Conservation (phyloP, 2,888 invertebrate species). For the Nymphalis polychloros region DNA sequence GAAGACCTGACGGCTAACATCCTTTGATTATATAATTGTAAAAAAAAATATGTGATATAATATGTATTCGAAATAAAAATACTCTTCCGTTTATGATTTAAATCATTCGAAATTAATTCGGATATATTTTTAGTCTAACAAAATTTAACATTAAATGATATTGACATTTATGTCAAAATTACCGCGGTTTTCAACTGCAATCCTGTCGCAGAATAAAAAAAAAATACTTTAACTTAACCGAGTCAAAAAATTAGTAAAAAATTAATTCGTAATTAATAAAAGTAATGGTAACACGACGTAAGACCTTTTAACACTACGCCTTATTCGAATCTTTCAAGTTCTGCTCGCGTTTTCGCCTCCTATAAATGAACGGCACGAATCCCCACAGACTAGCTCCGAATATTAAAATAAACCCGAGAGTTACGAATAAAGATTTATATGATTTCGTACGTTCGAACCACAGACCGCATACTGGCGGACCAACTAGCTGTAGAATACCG, state of each 20-base stretch:
- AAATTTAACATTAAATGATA: neutral
- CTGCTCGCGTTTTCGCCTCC: conserved; percentile 54
- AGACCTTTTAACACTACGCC: conserved; percentile 5
- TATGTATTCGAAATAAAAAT: neutral
- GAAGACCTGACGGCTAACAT: neutral
- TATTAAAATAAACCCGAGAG: conserved; percentile 87
- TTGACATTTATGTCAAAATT: neutral
- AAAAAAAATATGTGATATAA: neutral
- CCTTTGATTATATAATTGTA: neutral
- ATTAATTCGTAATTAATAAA: neutral
- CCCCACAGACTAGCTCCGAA: conserved; percentile 88
- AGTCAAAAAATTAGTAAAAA: neutral
- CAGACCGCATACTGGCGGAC: conserved; percentile 91
- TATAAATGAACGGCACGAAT: conserved; percentile 86
- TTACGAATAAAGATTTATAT: conserved; percentile 87
- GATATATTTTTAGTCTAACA: neutral
- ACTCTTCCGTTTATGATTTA: neutral
- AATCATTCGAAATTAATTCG: neutral
- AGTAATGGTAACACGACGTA: neutral
- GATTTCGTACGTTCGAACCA: conserved; percentile 84
- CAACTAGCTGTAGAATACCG: conserved; percentile 89
- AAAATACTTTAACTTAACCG: neutral
- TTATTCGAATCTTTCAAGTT: conserved; percentile 35
- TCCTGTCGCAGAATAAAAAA: neutral
- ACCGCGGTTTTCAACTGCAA: neutral